These are phyloP conservation scores for Distichodus sexfasciatus DNA, from an alignment of 2,797 vertebrate genomes.

Conservation along the genomic window DNA sequence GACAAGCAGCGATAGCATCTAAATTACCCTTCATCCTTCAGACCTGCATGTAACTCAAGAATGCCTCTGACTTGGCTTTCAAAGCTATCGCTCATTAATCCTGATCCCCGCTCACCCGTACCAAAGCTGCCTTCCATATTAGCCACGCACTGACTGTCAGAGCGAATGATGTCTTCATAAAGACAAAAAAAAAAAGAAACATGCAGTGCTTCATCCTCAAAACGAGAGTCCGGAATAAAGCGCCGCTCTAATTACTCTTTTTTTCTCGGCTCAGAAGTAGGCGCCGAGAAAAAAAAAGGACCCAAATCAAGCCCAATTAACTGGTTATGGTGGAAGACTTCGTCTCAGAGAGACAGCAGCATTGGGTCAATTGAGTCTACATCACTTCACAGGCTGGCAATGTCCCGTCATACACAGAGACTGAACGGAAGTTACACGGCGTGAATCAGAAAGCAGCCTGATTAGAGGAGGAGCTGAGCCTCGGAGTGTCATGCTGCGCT, in stretches of 20 bases:
- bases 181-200: constrained; percentile 2
- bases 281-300: background rate
- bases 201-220: background rate
- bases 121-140: background rate
- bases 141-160: constrained; percentile 10
- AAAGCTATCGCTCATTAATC: constrained; percentile 13
- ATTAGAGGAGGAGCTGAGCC: constrained; percentile 5
- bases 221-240: constrained; percentile 11
- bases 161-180: constrained; percentile 18
- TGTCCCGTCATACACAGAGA: background rate
- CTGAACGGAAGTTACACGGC: background rate
- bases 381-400: background rate
- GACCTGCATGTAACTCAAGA: background rate
- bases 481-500: background rate
- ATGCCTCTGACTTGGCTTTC: background rate
- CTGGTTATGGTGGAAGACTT: background rate
- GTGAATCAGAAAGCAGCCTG: constrained; percentile 14
- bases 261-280: too few relatives aligned
- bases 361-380: background rate
- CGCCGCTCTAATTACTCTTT: constrained; percentile 14
- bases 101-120: constrained; percentile 7
- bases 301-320: constrained; percentile 3
- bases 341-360: background rate
- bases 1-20: constrained; percentile 3
- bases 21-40: constrained; percentile 3